Conservation (phyloP, 2,797 vertebrate genomes). For the Aplochiton taeniatus region DNA sequence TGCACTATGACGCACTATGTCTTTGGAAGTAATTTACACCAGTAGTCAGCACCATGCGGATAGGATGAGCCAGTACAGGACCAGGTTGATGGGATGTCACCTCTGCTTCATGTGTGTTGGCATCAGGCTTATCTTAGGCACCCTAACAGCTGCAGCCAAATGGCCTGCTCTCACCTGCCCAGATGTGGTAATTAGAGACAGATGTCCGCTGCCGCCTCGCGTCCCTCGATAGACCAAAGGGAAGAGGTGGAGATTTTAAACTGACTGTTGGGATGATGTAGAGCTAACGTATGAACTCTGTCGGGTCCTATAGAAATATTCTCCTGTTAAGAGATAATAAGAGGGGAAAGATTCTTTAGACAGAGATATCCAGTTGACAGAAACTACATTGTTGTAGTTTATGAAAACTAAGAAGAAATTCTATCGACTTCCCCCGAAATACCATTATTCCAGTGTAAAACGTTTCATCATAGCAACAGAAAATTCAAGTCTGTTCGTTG, state of each 20-base stretch:
- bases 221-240: slow-evolving; percentile 37
- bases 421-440: too few relatives aligned
- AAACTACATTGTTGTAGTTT: too few relatives aligned
- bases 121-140: slow-evolving; percentile 43
- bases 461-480: too few relatives aligned
- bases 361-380: too few relatives aligned
- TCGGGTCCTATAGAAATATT: too few relatives aligned
- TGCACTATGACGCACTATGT: too few relatives aligned
- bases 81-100: slow-evolving; percentile 32
- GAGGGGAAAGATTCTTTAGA: too few relatives aligned
- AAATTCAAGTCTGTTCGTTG: background rate
- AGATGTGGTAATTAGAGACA: slow-evolving; percentile 71
- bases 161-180: slow-evolving; percentile 19
- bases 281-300: slow-evolving; percentile 15
- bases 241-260: slow-evolving; percentile 30
- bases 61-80: slow-evolving; percentile 10
- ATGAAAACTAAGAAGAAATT: too few relatives aligned
- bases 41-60: slow-evolving; percentile 2
- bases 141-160: slow-evolving; percentile 38
- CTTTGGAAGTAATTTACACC: slow-evolving; percentile 20
- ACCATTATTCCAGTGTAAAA: too few relatives aligned
- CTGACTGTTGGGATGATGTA: slow-evolving; percentile 24
- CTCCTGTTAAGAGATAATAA: too few relatives aligned
- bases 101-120: slow-evolving; percentile 39
- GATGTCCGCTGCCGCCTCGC: slow-evolving; percentile 47